Evolutionary conservation across 2,797 vertebrate genomes (phyloP).

Genomic region (Dipus sagitta): DNA sequence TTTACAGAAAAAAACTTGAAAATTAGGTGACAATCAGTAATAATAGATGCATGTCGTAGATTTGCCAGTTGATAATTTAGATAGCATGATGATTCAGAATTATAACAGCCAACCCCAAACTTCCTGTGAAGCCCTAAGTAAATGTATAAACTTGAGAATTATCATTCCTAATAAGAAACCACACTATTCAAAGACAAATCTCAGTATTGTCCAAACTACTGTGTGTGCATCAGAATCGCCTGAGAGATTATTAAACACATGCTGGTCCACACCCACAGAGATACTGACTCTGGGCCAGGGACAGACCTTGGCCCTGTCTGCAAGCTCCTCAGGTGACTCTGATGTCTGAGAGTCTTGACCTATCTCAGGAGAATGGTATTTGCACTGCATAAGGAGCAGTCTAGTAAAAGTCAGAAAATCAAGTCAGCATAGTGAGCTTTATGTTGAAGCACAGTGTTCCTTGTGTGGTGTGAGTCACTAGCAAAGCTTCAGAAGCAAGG

Average conservation of each 20-base stretch:
- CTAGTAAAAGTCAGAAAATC: conserved; percentile 54
- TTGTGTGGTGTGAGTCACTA: not conserved
- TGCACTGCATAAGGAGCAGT: conserved; percentile 6
- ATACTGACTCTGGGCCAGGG: conserved; percentile 53
- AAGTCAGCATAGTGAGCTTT: conserved; percentile 14
- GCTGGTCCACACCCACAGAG: not conserved
- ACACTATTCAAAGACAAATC: not conserved
- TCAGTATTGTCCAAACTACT: not conserved
- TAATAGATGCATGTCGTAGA: not conserved
- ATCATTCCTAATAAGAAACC: conserved; percentile 9
- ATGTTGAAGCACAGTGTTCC: conserved; percentile 47
- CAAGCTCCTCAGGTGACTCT: conserved; percentile 31
- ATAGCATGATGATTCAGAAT: conserved; percentile 37
- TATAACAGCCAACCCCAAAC: conserved; percentile 22
- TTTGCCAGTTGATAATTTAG: conserved; percentile 7
- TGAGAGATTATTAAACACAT: conserved; percentile 40
- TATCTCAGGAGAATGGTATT: conserved; percentile 1
- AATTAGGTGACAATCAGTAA: not conserved
- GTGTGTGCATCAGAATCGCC: conserved; percentile 30
- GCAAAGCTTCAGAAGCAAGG: conserved; percentile 54
- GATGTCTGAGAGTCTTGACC: conserved; percentile 40
- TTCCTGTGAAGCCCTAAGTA: conserved; percentile 37
- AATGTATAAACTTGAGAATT: conserved; percentile 18
- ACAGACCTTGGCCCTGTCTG: not conserved
- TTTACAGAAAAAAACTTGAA: conserved; percentile 33